Conservation (phyloP, 2,113 vertebrate species). For the Anthoscopus minutus region DNA sequence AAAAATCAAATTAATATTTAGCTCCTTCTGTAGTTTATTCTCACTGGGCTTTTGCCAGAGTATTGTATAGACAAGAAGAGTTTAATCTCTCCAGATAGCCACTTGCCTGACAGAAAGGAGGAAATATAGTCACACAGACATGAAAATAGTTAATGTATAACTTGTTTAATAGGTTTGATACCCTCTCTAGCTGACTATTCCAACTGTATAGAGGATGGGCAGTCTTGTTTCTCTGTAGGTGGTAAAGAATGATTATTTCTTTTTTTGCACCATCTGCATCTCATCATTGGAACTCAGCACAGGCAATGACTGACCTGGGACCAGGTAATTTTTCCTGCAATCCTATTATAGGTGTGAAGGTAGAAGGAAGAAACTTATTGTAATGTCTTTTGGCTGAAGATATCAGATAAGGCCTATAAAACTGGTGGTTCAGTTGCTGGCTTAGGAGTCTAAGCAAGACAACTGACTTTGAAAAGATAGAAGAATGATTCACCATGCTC, state of each 20-base stretch:
- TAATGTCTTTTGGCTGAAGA: neutral
- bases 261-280: neutral
- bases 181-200: neutral
- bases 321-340: neutral
- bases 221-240: neutral
- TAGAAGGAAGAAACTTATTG: neutral
- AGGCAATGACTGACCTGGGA: neutral
- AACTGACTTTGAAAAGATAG: neutral
- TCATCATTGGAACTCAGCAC: neutral
- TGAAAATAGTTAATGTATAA: neutral
- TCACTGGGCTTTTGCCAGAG: neutral
- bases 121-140: neutral
- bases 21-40: neutral
- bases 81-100: neutral
- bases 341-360: fast-evolving
- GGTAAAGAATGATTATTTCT: neutral
- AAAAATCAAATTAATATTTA: neutral
- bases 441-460: neutral
- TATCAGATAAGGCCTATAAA: neutral
- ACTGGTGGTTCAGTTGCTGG: neutral
- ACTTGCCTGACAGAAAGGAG: neutral
- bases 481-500: neutral
- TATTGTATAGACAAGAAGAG: neutral
- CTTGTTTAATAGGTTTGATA: neutral
- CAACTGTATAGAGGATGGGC: neutral